Percentiles rank a stretch among this genome's conserved stretches.
These are phyloP conservation scores for Drosophila aff. DNA, from an alignment of 1,140 invertebrate species.

Conservation along the genomic window DNA sequence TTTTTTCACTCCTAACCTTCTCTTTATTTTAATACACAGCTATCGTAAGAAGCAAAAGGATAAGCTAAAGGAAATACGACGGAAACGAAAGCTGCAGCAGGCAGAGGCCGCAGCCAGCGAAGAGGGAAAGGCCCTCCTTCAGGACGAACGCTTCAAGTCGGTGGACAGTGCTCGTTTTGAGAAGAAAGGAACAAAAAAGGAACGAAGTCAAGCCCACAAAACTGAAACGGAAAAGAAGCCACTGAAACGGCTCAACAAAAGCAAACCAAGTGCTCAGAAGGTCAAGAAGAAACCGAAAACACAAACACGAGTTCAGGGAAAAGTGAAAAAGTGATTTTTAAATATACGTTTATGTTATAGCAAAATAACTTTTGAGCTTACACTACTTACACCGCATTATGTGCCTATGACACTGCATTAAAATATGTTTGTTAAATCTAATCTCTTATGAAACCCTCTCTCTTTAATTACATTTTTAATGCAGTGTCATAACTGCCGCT, in stretches of 20 bases:
- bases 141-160: slow-evolving; percentile 78
- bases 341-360: slow-evolving; percentile 55
- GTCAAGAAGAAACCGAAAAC: slow-evolving; percentile 23
- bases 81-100: slow-evolving; percentile 64
- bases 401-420: neutral
- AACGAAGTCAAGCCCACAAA: neutral
- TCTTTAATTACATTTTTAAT: neutral
- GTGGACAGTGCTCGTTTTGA: slow-evolving; percentile 69
- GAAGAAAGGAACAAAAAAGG: slow-evolving; percentile 3
- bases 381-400: slow-evolving; percentile 25
- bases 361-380: slow-evolving; percentile 68
- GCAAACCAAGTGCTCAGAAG: slow-evolving; percentile 4
- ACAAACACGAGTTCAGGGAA: neutral
- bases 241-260: slow-evolving; percentile 15
- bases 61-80: slow-evolving; percentile 71
- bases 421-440: neutral
- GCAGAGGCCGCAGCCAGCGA: slow-evolving; percentile 37
- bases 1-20: neutral
- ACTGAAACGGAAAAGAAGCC: neutral
- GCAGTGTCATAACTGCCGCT: slow-evolving; percentile 2
- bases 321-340: slow-evolving; percentile 23
- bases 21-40: slow-evolving; percentile 43
- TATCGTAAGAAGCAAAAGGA: slow-evolving; percentile 82
- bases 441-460: neutral
- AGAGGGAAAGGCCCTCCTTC: slow-evolving; percentile 48